Evolutionary conservation across 1,140 invertebrate species (phyloP).

Genomic region (Phocides pigmalion): DNA sequence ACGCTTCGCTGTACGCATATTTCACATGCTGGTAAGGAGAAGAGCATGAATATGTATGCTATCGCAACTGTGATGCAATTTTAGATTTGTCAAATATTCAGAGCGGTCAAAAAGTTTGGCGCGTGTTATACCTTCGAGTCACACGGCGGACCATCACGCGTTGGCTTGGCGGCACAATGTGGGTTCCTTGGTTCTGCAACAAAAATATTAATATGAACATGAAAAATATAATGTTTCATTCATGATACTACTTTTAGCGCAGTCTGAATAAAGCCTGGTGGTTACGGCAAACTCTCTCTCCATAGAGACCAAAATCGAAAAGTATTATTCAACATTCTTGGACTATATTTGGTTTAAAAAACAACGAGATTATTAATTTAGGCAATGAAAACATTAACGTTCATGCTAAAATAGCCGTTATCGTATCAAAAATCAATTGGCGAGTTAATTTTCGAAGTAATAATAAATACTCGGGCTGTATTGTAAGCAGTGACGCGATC

Average conservation of each 20-base stretch:
- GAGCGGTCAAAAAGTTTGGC: background rate
- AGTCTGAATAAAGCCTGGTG: too few relatives aligned
- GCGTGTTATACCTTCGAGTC: conserved; percentile 85
- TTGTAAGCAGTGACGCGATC: conserved; percentile 14
- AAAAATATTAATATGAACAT: conserved; percentile 5
- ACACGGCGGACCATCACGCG: conserved; percentile 88
- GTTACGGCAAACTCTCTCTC: too few relatives aligned
- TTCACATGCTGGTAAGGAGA: too few relatives aligned
- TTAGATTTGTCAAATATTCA: background rate
- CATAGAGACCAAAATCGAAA: too few relatives aligned
- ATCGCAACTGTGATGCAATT: too few relatives aligned
- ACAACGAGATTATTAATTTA: background rate
- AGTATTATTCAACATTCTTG: too few relatives aligned
- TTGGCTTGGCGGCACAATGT: conserved; percentile 67
- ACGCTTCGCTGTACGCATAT: background rate
- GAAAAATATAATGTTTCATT: too few relatives aligned
- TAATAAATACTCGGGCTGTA: conserved; percentile 1
- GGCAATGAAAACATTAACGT: background rate
- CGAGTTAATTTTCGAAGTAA: conserved; percentile 2
- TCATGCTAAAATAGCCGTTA: background rate
- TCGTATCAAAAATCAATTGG: background rate
- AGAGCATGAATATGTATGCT: too few relatives aligned
- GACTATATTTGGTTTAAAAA: too few relatives aligned
- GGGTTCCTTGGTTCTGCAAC: conserved; percentile 52
- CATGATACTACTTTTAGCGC: too few relatives aligned